A percentile compares a stretch with the other conserved stretches of the same genome.
These are phyloP conservation scores for Hydrochoerus hydrochaeris DNA, from an alignment of 2,113 vertebrate species.

Conservation along the genomic window DNA sequence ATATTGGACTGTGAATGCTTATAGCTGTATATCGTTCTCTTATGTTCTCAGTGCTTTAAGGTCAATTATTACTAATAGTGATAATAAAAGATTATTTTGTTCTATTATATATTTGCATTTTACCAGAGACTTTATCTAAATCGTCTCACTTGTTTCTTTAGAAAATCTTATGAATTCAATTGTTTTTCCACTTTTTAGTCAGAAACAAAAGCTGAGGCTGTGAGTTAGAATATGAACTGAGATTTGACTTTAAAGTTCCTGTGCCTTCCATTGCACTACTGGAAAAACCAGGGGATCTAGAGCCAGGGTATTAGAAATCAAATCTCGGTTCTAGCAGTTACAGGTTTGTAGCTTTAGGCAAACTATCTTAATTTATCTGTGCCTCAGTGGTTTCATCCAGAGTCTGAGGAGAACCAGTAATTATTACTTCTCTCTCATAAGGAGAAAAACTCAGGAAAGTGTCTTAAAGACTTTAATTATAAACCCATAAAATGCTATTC, in stretches of 20 bases:
- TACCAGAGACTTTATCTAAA: not conserved
- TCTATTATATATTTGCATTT: not conserved
- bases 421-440: not conserved
- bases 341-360: not conserved
- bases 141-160: not conserved
- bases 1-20: not conserved
- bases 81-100: not conserved
- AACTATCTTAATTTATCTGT: slow-evolving; percentile 28
- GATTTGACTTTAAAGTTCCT: not conserved
- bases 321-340: not conserved
- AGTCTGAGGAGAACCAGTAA: not conserved
- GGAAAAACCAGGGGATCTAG: not conserved
- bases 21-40: not conserved
- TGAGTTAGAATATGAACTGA: not conserved
- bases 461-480: slow-evolving; percentile 34
- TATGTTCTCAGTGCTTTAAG: not conserved
- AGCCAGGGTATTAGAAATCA: not conserved
- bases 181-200: slow-evolving; percentile 28
- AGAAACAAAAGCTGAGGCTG: not conserved
- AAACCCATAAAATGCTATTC: slow-evolving; percentile 44
- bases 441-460: not conserved
- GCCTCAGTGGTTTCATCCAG: not conserved
- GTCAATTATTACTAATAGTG: slow-evolving; percentile 17
- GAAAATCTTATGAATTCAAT: not conserved
- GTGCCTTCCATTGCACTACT: not conserved